Conservation (phyloP, 2,888 invertebrate species). For the Odontothrips loti region DNA sequence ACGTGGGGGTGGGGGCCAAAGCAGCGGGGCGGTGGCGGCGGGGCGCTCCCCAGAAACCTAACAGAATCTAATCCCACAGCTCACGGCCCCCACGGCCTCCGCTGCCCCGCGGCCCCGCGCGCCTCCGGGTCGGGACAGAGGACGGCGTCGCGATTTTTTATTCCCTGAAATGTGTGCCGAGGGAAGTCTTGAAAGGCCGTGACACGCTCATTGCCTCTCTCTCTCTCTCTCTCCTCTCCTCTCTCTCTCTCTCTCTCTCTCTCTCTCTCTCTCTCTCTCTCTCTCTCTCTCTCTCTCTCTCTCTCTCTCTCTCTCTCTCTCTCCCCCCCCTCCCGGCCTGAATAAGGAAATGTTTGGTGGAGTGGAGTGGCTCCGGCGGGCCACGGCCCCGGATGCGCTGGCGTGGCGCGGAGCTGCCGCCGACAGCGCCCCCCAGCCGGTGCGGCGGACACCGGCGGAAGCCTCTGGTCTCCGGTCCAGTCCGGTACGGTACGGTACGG, state of each 20-base stretch:
- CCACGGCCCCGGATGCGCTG: background rate
- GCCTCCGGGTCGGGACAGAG: background rate
- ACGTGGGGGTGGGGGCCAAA: background rate
- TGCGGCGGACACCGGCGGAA: background rate
- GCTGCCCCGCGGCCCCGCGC: background rate
- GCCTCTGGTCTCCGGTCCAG: background rate
- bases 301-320: background rate
- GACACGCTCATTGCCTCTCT: slow-evolving; percentile 11
- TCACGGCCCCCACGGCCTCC: background rate
- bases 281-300: background rate
- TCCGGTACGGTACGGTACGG: too few species aligned
- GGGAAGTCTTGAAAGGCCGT: slow-evolving; percentile 7
- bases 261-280: background rate
- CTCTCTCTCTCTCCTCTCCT: background rate
- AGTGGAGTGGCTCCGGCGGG: background rate
- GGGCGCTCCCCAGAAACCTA: background rate
- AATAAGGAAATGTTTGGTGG: slow-evolving; percentile 4
- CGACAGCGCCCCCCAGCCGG: too few species aligned
- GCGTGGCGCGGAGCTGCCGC: background rate
- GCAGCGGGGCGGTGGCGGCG: background rate
- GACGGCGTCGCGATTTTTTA: slow-evolving; percentile 4
- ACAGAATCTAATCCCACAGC: slow-evolving; percentile 12
- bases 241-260: background rate
- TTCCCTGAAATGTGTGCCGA: slow-evolving; percentile 17
- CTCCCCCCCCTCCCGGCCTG: background rate